These are phyloP conservation scores for Ochotona curzoniae DNA, from an alignment of 2,113 vertebrate genomes.

Conservation along the genomic window DNA sequence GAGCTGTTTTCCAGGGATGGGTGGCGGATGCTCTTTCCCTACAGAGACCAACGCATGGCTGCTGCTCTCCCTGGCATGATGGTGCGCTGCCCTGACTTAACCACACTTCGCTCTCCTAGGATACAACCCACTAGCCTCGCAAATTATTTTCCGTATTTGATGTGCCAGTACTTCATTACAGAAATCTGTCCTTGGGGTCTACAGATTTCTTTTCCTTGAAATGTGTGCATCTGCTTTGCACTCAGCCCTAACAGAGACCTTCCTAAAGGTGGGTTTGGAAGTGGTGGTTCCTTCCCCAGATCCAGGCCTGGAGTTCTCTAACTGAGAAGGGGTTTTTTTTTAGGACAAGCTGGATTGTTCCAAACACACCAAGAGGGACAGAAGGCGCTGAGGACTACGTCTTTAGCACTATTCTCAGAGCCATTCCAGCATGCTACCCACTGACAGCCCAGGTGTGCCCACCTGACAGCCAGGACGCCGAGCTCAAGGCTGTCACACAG, in stretches of 20 bases:
- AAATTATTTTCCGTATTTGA: not conserved
- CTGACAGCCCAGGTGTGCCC: not conserved
- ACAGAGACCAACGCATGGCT: not conserved
- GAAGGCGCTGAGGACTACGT: not conserved
- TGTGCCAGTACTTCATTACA: not conserved
- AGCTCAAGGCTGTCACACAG: not conserved
- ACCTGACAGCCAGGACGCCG: not conserved
- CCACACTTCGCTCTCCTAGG: not conserved
- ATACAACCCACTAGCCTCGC: not conserved
- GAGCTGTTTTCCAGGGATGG: not conserved
- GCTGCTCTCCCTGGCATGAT: not conserved
- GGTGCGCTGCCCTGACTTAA: not conserved
- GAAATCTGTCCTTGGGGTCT: not conserved
- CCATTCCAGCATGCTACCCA: not conserved
- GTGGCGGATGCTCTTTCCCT: not conserved
- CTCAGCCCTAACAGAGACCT: not conserved
- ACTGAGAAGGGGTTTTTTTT: not conserved
- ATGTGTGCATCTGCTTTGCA: not conserved
- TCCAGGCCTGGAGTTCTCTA: not conserved
- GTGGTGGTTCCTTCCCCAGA: not conserved
- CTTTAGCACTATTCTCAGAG: not conserved
- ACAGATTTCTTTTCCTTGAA: not conserved
- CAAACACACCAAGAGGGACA: not conserved
- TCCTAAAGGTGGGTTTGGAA: not conserved
- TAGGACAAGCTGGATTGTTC: not conserved